Conservation (phyloP, 2,797 vertebrate genomes). For the Carapus acus region DNA sequence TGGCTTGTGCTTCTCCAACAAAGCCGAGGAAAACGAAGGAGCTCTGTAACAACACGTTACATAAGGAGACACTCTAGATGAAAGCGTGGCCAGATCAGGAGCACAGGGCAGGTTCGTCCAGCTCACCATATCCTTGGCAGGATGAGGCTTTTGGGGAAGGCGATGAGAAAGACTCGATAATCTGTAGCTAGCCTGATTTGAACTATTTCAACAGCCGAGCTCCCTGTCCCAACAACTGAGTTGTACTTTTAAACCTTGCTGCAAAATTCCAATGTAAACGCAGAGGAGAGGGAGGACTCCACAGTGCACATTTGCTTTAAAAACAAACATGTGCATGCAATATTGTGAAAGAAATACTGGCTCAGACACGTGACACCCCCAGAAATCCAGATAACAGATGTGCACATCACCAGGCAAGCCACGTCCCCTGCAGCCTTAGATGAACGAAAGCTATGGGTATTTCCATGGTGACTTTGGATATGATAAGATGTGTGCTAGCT, state of each 20-base stretch:
- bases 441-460: slow-evolving; percentile 18
- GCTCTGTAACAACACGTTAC: slow-evolving; percentile 38
- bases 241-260: slow-evolving; percentile 6
- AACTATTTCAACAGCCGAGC: background rate
- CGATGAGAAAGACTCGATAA: background rate
- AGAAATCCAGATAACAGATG: slow-evolving; percentile 40
- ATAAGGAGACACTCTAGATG: slow-evolving; percentile 31
- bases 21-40: slow-evolving; percentile 36
- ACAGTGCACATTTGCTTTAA: no score
- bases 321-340: no score
- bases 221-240: background rate
- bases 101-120: no score
- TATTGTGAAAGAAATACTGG: no score
- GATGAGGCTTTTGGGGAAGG: slow-evolving; percentile 2
- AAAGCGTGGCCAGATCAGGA: slow-evolving; percentile 10
- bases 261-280: slow-evolving; percentile 21
- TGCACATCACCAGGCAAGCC: slow-evolving; percentile 35
- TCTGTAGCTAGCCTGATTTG: slow-evolving; percentile 4
- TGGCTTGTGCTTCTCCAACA: slow-evolving; percentile 24
- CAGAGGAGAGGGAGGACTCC: slow-evolving; percentile 1
- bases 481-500: slow-evolving; percentile 46
- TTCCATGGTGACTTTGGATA: slow-evolving; percentile 34
- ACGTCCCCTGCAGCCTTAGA: slow-evolving; percentile 31
- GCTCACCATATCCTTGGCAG: slow-evolving; percentile 17
- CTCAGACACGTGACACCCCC: slow-evolving; percentile 14